These are phyloP conservation scores for Malthinus flaveolus DNA, from an alignment of 2,888 invertebrate genomes.

Conservation along the genomic window DNA sequence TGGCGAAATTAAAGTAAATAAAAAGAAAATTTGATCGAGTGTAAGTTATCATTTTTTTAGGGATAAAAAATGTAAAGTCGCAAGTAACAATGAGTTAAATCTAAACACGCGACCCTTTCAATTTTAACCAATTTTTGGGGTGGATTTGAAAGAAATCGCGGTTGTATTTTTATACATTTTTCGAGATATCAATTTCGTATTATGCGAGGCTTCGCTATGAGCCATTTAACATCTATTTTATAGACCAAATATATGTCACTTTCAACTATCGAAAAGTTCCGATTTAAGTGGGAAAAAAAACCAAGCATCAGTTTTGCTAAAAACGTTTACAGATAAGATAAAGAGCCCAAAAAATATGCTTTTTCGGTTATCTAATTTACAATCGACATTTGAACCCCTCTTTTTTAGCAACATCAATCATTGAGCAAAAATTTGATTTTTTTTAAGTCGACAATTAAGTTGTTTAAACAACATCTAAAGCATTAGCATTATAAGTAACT, in stretches of 20 bases:
- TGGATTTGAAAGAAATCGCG: conserved; percentile 43
- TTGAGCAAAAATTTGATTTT: not conserved
- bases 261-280: conserved; percentile 8
- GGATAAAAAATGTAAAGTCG: conserved; percentile 53
- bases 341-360: conserved; percentile 23
- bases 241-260: conserved; percentile 32
- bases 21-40: conserved; percentile 28
- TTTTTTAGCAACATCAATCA: conserved; percentile 7
- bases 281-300: conserved; percentile 10
- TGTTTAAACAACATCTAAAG: conserved; percentile 52
- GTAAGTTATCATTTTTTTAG: conserved; percentile 36
- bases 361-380: conserved; percentile 13
- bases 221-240: conserved; percentile 54
- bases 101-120: conserved; percentile 53
- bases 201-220: conserved; percentile 51
- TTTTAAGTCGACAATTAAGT: conserved; percentile 47
- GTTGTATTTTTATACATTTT: conserved; percentile 41
- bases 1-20: conserved; percentile 32
- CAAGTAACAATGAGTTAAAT: conserved; percentile 52
- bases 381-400: conserved; percentile 20
- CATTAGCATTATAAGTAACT: conserved; percentile 50
- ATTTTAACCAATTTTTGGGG: conserved; percentile 47
- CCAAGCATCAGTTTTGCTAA: conserved; percentile 20
- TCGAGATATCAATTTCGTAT: conserved; percentile 50
- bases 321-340: conserved; percentile 31